A percentile compares a stretch with the other conserved stretches of the same genome.
Conservation (phyloP, 2,888 invertebrate species). For the Eucriotettix oculatus region DNA sequence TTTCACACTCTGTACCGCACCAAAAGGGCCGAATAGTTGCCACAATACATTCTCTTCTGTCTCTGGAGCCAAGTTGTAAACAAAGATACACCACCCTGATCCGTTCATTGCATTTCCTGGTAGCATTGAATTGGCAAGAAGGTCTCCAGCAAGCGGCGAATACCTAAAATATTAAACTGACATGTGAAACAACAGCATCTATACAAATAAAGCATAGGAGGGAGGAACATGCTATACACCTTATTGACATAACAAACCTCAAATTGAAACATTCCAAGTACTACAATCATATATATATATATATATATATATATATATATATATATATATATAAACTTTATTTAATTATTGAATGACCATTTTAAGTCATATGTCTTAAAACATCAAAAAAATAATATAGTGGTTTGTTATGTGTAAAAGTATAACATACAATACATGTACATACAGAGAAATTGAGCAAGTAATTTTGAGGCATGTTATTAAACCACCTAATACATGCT, state of each 20-base stretch:
- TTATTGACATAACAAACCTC: neutral
- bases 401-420: no score
- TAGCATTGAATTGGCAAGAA: conserved; percentile 60
- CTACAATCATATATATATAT: neutral
- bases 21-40: conserved; percentile 94
- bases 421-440: no score
- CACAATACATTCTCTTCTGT: conserved; percentile 82
- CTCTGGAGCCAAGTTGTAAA: conserved; percentile 82
- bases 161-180: conserved; percentile 34
- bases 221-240: neutral
- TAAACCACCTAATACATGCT: no score
- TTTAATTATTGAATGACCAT: no score
- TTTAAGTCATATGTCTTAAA: no score
- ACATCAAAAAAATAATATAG: no score
- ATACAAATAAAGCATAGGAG: neutral
- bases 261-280: neutral
- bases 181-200: conserved; percentile 4
- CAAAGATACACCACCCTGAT: conserved; percentile 85
- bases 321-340: neutral
- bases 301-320: neutral
- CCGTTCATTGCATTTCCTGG: conserved; percentile 75
- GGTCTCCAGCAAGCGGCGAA: conserved; percentile 67
- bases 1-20: conserved; percentile 93
- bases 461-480: no score
- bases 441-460: no score